Base-by-base conservation (phyloP, 30 jellyfish, hydroid and myxozoan genomes). In the Pelagia noctiluca region DNA sequence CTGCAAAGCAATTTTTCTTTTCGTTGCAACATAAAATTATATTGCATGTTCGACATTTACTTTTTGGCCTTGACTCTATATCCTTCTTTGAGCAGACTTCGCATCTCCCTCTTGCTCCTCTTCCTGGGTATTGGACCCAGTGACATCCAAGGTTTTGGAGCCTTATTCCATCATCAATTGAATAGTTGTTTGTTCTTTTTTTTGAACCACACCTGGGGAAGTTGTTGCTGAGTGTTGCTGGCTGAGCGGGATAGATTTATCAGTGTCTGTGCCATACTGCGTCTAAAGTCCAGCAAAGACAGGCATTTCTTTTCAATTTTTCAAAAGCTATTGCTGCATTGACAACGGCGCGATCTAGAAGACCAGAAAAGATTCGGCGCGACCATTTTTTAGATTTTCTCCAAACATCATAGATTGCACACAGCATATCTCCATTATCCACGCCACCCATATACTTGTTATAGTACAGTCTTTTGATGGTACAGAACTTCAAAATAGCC, bases 351-450 rank as follows among this genome's bases (percentile, higher is more conserved):
- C 91, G 31, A 82, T 89, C 86, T 57, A 70, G 30, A 33, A 79
- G 65, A 4, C 95, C 97, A 81, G 70, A 80, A 37, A 80, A 80
- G 28, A 80, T 81, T 36, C 96, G 32, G 83, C 81, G 95, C 87
- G 94, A 83, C 92, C 97, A 89, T 78, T 89, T 71, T 35, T 30
- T 70, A 12, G 76, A 75, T 63, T 83, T 89, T 49, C 97, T 42
- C 26, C 73, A n/a, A 29, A 42, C 63, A 28, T 93, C 96, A 89
- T 89, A 49, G 35, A 83, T n/a, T 12, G 96, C 36, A 80, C 96
- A 89, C 28, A 63, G 42, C 84, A 61, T 65, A 60, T 84, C 84
- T 42, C 89, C 96, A 48, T 83, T 84, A 26, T 84, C 97, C 35
- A 63, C 88, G 46, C 93, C 89, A 7, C 96, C 97, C 93, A 73